Evolutionary conservation across 2,113 vertebrate species (phyloP), one percentile per base, ranked within the genome.

Genomic region (Neofelis nebulosa): DNA sequence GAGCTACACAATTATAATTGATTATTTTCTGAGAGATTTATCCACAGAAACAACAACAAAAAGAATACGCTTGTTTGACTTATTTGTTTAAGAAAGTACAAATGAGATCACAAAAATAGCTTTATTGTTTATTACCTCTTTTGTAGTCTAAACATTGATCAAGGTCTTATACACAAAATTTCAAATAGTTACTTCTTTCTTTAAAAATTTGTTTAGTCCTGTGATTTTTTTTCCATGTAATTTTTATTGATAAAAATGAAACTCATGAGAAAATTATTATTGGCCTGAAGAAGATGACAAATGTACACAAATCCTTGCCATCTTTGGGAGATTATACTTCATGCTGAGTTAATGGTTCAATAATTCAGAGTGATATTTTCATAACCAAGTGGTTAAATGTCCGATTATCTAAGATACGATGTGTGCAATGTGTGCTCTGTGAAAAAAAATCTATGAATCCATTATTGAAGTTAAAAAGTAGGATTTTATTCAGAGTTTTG

Each of bases 301-400:
- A 86, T 71, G 45, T 63, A 68, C 29, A 76, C 50, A 81, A 95
- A 91, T 80, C 18, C 7, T 73, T 86, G 73, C 78, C 48, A 90
- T 87, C 4, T 74, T 91, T 87, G 23, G 45, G 16, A 4, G 8
- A 86, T 89, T 95, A 31, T 71, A 85, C 76, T 94, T 95, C 83
- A 92, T 90, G 95, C 61, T 86, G 95, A 73, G 69, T 18, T 97
- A 95, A 93, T 94, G 65, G 21, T 4, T n/a, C 76, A 95, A 89
- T 89, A 55, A 95, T 73, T 93, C 38, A 91, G 27, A 92, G 14
- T 48, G 63, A 93, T 86, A 82, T 91, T 94, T 91, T 90, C 33
- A 93, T 91, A 71, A 79, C 31, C 7, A 38, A 65, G 33, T 61
- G 83, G 18, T 92, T 97, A 94, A 89, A 76, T 92, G 25, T 18